Evolutionary conservation across 2,113 vertebrate species (phyloP).

Genomic region (Indicator maculatus): DNA sequence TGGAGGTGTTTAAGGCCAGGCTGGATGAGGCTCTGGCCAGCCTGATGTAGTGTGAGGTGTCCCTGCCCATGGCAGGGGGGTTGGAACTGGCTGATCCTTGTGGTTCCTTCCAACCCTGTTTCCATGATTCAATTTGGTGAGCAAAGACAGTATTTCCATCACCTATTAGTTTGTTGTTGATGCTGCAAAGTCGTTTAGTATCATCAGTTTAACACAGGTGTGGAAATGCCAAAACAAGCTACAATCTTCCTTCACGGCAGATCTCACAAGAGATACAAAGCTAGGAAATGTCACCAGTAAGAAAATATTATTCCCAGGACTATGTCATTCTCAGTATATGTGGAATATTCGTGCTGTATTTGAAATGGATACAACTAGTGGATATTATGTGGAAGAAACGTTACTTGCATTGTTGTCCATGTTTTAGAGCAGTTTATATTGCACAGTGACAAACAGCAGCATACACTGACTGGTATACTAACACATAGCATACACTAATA

Average conservation of each 20-base stretch:
- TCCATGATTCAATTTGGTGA: background rate
- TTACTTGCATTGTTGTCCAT: background rate
- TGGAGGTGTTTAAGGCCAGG: too few species aligned
- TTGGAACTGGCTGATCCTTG: too few species aligned
- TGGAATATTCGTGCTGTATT: background rate
- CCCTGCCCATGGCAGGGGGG: too few species aligned
- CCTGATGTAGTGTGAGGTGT: too few species aligned
- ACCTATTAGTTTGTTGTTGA: background rate
- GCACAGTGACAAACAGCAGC: background rate
- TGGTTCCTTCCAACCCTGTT: too few species aligned
- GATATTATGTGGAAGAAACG: background rate
- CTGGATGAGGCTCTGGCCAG: too few species aligned
- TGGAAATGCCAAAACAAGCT: background rate
- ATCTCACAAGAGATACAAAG: background rate
- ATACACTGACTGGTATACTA: background rate
- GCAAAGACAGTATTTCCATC: background rate
- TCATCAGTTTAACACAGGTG: background rate
- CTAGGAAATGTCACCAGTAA: background rate
- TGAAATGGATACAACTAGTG: background rate
- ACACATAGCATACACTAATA: background rate
- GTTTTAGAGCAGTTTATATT: background rate
- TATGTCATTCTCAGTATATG: background rate
- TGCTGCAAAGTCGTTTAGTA: background rate
- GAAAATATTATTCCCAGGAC: background rate
- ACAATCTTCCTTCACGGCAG: background rate